phyloP scores from a whole-genome alignment of 2,797 vertebrate species.

The Clarias pachynema region DNA sequence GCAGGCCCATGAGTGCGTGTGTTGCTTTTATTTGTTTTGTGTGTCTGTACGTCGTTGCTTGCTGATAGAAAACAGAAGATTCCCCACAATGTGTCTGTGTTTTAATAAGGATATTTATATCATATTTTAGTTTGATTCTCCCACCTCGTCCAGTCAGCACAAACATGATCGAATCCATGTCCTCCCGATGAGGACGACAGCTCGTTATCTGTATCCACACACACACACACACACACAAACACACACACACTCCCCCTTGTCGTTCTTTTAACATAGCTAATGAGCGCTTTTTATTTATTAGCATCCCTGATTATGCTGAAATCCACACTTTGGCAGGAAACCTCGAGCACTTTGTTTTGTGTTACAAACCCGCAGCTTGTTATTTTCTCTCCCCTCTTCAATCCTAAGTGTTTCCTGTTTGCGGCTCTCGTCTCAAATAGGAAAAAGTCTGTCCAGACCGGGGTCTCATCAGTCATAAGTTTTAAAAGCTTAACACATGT shows the following conservation, averaged over 20 bases:
- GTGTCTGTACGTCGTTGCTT: neutral
- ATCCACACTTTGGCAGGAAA: conserved; percentile 27
- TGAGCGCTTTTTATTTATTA: conserved; percentile 47
- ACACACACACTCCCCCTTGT: neutral
- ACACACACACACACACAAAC: neutral
- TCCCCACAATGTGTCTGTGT: conserved; percentile 45
- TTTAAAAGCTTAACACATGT: conserved; percentile 4
- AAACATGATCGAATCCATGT: conserved; percentile 24
- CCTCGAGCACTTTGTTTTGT: conserved; percentile 45
- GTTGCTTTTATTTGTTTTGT: neutral
- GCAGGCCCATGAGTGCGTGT: conserved; percentile 61
- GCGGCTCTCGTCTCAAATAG: neutral
- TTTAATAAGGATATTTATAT: conserved; percentile 79
- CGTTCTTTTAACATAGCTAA: neutral
- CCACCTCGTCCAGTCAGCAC: conserved; percentile 72
- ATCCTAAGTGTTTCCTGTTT: neutral
- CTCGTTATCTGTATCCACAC: neutral
- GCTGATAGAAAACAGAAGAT: conserved; percentile 47
- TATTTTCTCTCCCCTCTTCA: neutral
- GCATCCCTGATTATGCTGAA: conserved; percentile 20
- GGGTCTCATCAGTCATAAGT: neutral
- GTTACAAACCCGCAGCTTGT: conserved; percentile 8
- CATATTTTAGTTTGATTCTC: conserved; percentile 72
- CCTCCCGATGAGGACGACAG: neutral
- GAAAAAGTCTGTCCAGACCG: neutral